phyloP scores from a whole-genome alignment of 2,888 invertebrate genomes.

The Megaustenia siamemsis region DNA sequence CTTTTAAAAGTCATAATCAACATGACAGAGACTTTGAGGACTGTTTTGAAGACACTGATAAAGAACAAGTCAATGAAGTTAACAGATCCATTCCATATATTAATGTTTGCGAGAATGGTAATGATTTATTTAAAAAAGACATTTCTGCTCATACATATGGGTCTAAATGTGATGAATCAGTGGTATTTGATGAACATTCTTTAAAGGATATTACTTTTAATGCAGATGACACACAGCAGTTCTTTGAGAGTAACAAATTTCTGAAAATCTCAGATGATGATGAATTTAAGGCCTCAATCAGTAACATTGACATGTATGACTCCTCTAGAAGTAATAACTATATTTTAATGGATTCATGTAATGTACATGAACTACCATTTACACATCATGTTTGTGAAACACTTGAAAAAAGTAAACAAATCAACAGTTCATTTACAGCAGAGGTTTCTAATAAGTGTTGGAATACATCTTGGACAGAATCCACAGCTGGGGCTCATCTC shows the following conservation, averaged over 20 bases:
- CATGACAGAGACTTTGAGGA: constrained; percentile 47
- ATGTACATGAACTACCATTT: background rate
- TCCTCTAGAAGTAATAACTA: background rate
- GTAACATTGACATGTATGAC: background rate
- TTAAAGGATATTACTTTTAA: background rate
- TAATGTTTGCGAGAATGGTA: background rate
- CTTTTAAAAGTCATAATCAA: constrained; percentile 15
- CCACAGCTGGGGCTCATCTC: background rate
- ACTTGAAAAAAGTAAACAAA: background rate
- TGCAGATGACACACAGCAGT: background rate
- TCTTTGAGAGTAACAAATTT: background rate
- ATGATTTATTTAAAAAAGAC: background rate
- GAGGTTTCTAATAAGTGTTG: background rate
- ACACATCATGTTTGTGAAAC: background rate
- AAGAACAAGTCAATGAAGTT: background rate
- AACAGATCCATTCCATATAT: background rate
- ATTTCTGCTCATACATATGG: background rate
- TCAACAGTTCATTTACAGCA: background rate
- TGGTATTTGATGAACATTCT: background rate
- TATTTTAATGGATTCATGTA: background rate
- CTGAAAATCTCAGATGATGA: background rate
- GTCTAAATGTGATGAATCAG: background rate
- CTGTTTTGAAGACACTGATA: constrained; percentile 43
- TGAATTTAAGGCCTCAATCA: constrained; percentile 19
- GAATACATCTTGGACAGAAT: background rate